Percentiles rank a stretch among this genome's conserved stretches.
Conservation (phyloP, 2,888 invertebrate genomes). For the Cyrtodaria siliqua region DNA sequence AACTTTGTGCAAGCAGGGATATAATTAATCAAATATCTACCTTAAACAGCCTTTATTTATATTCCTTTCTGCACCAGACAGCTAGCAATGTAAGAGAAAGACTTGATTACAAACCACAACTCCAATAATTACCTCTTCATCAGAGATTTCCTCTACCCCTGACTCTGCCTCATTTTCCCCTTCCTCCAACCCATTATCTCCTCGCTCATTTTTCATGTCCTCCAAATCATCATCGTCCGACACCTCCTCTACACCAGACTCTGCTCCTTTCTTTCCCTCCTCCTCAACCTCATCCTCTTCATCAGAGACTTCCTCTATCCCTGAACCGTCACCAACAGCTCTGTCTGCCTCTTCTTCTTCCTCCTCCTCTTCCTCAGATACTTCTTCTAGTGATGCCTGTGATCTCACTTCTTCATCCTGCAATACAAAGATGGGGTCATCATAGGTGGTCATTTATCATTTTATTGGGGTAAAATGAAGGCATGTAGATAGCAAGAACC, state of each 20-base stretch:
- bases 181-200: constrained; percentile 40
- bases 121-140: constrained; percentile 31
- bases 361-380: constrained; percentile 37
- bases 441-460: too few relatives aligned
- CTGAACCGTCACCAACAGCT: constrained; percentile 26
- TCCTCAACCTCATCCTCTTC: constrained; percentile 32
- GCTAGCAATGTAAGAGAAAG: too few relatives aligned
- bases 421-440: too few relatives aligned
- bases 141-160: constrained; percentile 56
- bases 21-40: too few relatives aligned
- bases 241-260: constrained; percentile 15
- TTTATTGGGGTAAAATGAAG: too few relatives aligned
- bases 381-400: constrained; percentile 34
- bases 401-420: constrained; percentile 24
- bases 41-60: too few relatives aligned
- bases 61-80: too few relatives aligned
- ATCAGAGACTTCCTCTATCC: constrained; percentile 53
- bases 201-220: too few relatives aligned
- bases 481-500: too few relatives aligned
- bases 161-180: constrained; percentile 49
- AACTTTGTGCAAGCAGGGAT: too few relatives aligned
- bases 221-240: constrained; percentile 31
- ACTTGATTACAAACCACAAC: too few relatives aligned
- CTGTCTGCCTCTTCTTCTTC: constrained; percentile 11
- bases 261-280: neutral